Percentiles rank a stretch among this genome's conserved stretches.
These are phyloP conservation scores for Cherax quadricarinatus DNA, from an alignment of 1,140 invertebrate genomes.

Conservation along the genomic window DNA sequence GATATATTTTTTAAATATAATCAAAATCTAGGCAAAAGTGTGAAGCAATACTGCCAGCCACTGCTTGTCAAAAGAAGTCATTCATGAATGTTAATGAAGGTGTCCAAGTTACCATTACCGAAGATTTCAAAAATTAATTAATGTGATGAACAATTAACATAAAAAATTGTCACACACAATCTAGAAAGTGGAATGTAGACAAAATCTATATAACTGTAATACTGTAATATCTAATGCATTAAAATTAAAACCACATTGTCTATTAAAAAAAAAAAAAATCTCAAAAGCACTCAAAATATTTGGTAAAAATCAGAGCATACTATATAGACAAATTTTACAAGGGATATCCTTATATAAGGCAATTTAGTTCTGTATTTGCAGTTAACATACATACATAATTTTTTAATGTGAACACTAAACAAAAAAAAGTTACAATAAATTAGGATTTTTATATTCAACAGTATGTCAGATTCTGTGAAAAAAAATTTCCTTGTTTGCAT, in stretches of 20 bases:
- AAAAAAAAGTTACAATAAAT: not conserved
- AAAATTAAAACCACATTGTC: not conserved
- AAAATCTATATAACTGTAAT: not conserved
- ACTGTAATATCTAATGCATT: not conserved
- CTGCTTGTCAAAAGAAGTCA: not conserved
- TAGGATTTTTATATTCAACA: not conserved
- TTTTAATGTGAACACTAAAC: not conserved
- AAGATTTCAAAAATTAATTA: not conserved
- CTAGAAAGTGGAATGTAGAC: not conserved
- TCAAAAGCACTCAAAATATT: not conserved
- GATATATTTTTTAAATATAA: too few species aligned
- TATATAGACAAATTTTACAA: not conserved
- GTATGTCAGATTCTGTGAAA: not conserved
- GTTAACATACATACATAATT: not conserved
- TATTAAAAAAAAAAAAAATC: not conserved
- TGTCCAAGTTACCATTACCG: not conserved
- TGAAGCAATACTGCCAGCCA: too few species aligned
- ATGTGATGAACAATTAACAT: not conserved
- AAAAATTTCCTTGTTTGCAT: not conserved
- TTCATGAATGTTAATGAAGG: too few species aligned
- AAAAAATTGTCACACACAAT: not conserved
- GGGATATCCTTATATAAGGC: not conserved
- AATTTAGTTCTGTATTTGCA: not conserved
- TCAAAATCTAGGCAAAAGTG: too few species aligned
- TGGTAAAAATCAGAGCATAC: not conserved